Base-by-base conservation (phyloP, 2,888 invertebrate species). In the Camponotus fellah region DNA sequence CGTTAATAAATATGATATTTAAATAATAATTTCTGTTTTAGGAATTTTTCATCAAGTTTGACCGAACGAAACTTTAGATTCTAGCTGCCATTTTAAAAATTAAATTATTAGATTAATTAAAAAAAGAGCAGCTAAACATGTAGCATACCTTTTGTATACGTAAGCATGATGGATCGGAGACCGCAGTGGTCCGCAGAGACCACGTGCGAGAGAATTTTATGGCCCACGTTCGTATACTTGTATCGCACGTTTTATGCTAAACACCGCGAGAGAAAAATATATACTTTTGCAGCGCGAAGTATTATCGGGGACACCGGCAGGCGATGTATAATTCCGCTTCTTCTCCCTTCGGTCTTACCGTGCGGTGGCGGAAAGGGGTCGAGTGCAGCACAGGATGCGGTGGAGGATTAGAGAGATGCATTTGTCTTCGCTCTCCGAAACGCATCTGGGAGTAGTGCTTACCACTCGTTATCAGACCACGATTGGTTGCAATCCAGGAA, bases 381-480 rank as follows among this genome's bases (percentile, higher is more conserved):
- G 60, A 14, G 21, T 64, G 43, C 56, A 6, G 49, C 9, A 56
- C 56, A 62, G 34, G 37, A 40, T 37, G 43, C 62, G 21, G 37
- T 21, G 53, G 53, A 53, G 53, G 53, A 49, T 74, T 46, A 62
- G 49, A 64, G 74, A 64, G 40, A 60, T 75, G 49, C 72, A 82
- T 75, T 82, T 75, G 81, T 74, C 75, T 65, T 75, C 87, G 87
- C 84, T 87, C 80, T 68, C 69, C 74, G 65, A 65, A 83, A 87
- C 87, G 84, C 86, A 87, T 80, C 84, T 77, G 88, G 74, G 82
- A 81, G 75, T 86, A 86, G 46, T 80, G 76, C 84, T 86, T 74
- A 80, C 77, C 82, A 84, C 81, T 83, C 87, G 84, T 86, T 85
- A 79, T 56, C 71, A 71, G 65, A 65, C 66, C 46, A 34, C 43